These are phyloP conservation scores for Pogonus chalceus DNA, from an alignment of 1,140 invertebrate species.

Conservation along the genomic window DNA sequence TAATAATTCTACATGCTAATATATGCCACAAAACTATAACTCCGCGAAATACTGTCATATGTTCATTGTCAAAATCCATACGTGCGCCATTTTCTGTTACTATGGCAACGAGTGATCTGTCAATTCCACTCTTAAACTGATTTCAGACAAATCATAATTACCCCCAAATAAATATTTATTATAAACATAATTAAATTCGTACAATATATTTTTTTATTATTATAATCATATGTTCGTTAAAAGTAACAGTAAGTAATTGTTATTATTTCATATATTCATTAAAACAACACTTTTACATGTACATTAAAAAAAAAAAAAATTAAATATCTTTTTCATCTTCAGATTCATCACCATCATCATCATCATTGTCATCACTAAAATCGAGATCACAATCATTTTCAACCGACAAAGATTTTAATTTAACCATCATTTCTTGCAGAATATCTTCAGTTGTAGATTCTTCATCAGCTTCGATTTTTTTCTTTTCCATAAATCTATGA, in stretches of 20 bases:
- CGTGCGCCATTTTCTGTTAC: no score
- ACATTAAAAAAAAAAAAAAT: neutral
- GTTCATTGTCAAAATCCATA: no score
- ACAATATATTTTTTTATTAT: neutral
- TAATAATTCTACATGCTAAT: no score
- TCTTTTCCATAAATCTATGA: constrained; percentile 43
- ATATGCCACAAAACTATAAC: no score
- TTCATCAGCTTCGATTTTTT: constrained; percentile 21
- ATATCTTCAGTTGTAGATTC: constrained; percentile 12
- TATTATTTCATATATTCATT: neutral
- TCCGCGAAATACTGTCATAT: no score
- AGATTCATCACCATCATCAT: constrained; percentile 23
- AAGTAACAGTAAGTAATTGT: neutral
- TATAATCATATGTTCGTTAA: neutral
- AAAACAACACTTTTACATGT: neutral
- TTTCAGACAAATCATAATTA: neutral
- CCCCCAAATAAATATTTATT: no score
- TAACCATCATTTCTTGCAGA: constrained; percentile 19
- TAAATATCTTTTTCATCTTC: constrained; percentile 21
- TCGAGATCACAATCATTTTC: no score
- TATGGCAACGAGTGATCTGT: neutral
- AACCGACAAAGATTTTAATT: constrained; percentile 34
- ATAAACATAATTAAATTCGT: neutral
- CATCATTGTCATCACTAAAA: neutral
- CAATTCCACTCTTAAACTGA: neutral